Conservation (phyloP, 2,888 invertebrate genomes). For the Drosophila vallismaia region DNA sequence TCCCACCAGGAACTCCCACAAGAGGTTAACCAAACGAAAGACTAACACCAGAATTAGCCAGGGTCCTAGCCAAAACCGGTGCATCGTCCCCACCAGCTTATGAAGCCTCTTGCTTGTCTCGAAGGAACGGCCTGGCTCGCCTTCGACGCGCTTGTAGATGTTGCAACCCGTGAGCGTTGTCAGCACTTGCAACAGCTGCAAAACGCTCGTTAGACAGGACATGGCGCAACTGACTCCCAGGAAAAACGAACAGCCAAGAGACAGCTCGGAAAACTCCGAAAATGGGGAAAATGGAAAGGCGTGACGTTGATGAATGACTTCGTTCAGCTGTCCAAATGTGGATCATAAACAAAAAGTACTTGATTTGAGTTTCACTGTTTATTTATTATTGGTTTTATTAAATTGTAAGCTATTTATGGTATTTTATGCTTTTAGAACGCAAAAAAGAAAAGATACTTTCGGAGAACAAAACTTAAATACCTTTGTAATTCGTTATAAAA, state of each 20-base stretch:
- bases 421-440: too few relatives aligned
- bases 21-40: not conserved
- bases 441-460: too few relatives aligned
- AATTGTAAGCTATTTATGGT: too few relatives aligned
- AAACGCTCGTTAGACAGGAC: conserved; percentile 49
- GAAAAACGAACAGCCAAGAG: not conserved
- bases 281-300: conserved; percentile 38
- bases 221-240: conserved; percentile 50
- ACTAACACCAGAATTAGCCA: conserved; percentile 11
- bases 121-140: conserved; percentile 23
- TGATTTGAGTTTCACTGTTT: not conserved
- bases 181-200: conserved; percentile 47
- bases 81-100: conserved; percentile 25
- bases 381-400: not conserved
- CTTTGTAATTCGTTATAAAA: too few relatives aligned
- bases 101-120: conserved; percentile 6
- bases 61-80: conserved; percentile 52
- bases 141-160: conserved; percentile 37
- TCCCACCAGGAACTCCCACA: not conserved
- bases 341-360: conserved; percentile 38
- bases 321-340: conserved; percentile 30
- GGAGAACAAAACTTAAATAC: too few relatives aligned
- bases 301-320: conserved; percentile 39
- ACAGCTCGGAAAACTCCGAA: conserved; percentile 11
- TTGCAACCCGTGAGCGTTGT: conserved; percentile 50